Evolutionary conservation across 2,888 invertebrate genomes (phyloP).

Genomic region (Nudaria mundana): DNA sequence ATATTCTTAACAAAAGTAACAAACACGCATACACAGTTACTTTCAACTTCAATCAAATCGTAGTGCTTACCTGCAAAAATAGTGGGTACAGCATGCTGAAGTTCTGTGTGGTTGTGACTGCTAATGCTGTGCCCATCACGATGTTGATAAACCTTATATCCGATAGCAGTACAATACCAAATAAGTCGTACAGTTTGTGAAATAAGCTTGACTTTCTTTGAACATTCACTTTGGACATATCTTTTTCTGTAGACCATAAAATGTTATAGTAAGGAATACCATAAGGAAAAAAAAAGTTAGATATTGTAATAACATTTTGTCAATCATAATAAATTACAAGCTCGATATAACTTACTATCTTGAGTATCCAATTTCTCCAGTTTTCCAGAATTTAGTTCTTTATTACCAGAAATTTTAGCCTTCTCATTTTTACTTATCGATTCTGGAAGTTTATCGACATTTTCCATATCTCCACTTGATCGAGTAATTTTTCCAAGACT

Average conservation of each 20-base stretch:
- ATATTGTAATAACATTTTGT: no score
- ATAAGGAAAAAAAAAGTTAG: not conserved
- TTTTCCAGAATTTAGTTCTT: slow-evolving; percentile 40
- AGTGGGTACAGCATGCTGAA: slow-evolving; percentile 87
- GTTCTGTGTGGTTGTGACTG: slow-evolving; percentile 85
- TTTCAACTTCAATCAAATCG: no score
- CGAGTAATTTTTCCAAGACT: slow-evolving; percentile 49
- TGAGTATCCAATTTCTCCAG: slow-evolving; percentile 35
- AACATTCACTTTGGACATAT: not conserved
- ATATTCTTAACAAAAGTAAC: no score
- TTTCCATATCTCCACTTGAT: slow-evolving; percentile 38
- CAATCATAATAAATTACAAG: no score
- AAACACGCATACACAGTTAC: no score
- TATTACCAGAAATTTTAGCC: slow-evolving; percentile 32
- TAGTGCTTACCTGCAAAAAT: slow-evolving; percentile 78
- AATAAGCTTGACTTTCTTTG: slow-evolving; percentile 37
- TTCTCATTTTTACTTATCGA: slow-evolving; percentile 32
- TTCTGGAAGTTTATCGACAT: slow-evolving; percentile 32
- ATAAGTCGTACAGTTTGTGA: slow-evolving; percentile 65
- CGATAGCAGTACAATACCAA: slow-evolving; percentile 83
- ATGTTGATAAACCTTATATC: slow-evolving; percentile 85
- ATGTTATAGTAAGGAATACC: not conserved
- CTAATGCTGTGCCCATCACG: slow-evolving; percentile 84
- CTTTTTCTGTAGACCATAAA: not conserved
- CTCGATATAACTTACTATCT: slow-evolving; percentile 46